Base-by-base conservation (phyloP, 1,140 invertebrate species). In the Drosophila mayri region DNA sequence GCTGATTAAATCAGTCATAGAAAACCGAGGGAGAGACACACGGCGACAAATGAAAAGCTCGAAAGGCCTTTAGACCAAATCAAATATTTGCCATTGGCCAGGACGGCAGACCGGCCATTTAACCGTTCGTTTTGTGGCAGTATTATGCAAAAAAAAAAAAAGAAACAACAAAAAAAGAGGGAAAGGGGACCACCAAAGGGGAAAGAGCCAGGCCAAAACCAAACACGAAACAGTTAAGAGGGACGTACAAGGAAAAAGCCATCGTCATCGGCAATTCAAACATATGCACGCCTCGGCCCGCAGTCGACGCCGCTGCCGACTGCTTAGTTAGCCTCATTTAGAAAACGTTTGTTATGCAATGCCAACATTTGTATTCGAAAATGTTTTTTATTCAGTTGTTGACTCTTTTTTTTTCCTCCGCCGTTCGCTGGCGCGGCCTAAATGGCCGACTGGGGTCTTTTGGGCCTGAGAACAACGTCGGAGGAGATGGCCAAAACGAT, bases 271-370 rank as follows among this genome's bases (percentile, higher is more conserved):
- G 82, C 86, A 90, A 91, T 91, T 91, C 88, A 88, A 91, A 88
- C 88, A 91, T 91, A 91, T 91, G 88, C 88, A 85, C 81, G 78
- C 68, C 78, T 77, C 67, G 76, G 43, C 52, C 60, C 64, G 25
- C 30, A 7, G 55, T 22, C 74, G 62, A n/a, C 20, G 14, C 28
- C 64, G 2, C 71, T 28, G 78, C 43, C 49, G 57, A 68, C 80
- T 85, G 88, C 88, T 91, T 91, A 91, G 90, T 91, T 91, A 91
- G 90, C 88, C 90, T 91, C 90, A 91, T 91, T 91, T 91, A 91
- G 84, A 90, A 90, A 91, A 91, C 90, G 90, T 91, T 91, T 91
- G 90, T 91, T 91, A 91, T 91, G 90, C 88, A 91, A 91, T 91
- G 90, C 90, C 90, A 91, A 90, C 90, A 91, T 91, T 91, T 91